Percentiles rank a stretch among this genome's conserved stretches.
Conservation (phyloP, 2,113 vertebrate species). For the Hippocampus barbouri region DNA sequence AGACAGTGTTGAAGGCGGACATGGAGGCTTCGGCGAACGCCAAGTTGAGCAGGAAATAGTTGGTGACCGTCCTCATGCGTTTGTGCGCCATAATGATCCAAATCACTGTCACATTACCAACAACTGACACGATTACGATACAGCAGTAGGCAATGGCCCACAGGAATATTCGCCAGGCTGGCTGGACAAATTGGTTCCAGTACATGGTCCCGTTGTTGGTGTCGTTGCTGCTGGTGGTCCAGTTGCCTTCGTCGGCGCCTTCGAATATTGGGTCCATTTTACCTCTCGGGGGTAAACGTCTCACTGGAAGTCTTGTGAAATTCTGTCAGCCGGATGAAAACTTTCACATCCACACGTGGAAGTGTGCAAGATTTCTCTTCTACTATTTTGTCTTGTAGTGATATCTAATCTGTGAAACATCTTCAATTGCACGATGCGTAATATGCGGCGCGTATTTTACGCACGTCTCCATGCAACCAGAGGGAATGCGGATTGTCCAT, state of each 20-base stretch:
- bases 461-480: background rate
- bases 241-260: conserved; percentile 56
- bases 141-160: conserved; percentile 87
- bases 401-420: background rate
- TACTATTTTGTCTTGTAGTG: background rate
- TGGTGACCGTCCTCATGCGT: conserved; percentile 96
- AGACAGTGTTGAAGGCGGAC: conserved; percentile 92
- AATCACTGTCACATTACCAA: conserved; percentile 89
- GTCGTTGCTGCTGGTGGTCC: conserved; percentile 54
- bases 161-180: conserved; percentile 86
- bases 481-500: background rate
- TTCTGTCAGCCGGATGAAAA: background rate
- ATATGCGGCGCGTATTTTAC: conserved; percentile 4
- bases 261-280: conserved; percentile 64
- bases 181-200: conserved; percentile 88
- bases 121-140: conserved; percentile 87
- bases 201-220: conserved; percentile 50
- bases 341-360: background rate
- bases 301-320: background rate
- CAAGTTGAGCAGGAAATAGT: conserved; percentile 94
- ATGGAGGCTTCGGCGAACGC: conserved; percentile 93
- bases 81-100: conserved; percentile 97
- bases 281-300: background rate
- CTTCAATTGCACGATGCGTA: background rate
- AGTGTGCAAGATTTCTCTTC: background rate